Base-by-base conservation (phyloP, 2,797 vertebrate genomes). In the Molossus alvarezi region DNA sequence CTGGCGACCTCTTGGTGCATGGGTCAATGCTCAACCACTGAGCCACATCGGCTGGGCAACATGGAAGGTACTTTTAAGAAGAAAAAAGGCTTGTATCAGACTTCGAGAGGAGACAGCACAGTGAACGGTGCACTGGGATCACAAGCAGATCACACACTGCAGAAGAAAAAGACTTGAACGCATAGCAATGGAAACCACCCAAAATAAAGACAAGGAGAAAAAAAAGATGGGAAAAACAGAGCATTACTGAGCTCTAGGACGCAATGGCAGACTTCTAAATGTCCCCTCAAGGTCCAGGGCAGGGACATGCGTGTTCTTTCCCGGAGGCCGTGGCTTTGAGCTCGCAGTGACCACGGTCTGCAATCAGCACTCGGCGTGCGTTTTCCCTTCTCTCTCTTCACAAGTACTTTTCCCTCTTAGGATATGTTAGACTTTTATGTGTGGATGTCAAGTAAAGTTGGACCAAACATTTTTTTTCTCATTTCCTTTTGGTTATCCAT, bases 321-420 rank as follows among this genome's bases (percentile, higher is more conserved):
- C 51, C 85, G 33, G 45, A 85, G 11, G 55, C 45, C 17, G 21
- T 75, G n/a, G 23, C 25, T 80, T 80, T 57, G 3, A 73, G 14
- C 79, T 92, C 17, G 60, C 76, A 67, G 58, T 73, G 33, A 76
- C 76, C 82, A 71, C 85, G 87, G 10, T 80, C 92, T 91, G 83
- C 89, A 72, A 91, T 82, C 89, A 72, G 25, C 82, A 14, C 5
- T 85, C 45, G 76, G 69, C 1, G 20, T 77, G 17, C 48, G 60
- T 62, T 93, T 80, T 45, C 14, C n/a, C 20, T 21, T 71, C 21
- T 10, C 33, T 15, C 37, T 71, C 41, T 41, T 71, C 67, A 41
- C 41, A 37, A 67, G 23, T 67, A 65, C 27, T 48, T 67, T 67
- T 80, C 25, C 27, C 21, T 60, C 48, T 64, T 65, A 23, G 37